phyloP scores from a whole-genome alignment of 2,888 invertebrate genomes.

The Luperina nickerlii region DNA sequence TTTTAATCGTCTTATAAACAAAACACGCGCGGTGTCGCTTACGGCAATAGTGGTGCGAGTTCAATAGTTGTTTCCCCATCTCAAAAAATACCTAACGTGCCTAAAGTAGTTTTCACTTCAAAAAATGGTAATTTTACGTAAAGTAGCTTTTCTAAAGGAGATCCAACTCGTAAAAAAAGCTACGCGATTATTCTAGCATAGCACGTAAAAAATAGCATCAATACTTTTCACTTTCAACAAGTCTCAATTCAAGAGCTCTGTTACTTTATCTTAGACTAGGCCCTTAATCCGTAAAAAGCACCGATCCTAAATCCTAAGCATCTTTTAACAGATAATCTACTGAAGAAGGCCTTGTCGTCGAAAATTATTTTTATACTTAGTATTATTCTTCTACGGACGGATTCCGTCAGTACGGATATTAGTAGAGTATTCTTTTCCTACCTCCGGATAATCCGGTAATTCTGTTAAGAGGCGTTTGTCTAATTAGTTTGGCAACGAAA shows the following conservation, averaged over 20 bases:
- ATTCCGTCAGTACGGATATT: constrained; percentile 23
- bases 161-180: not conserved
- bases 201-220: not conserved
- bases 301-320: constrained; percentile 16
- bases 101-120: too few relatives aligned
- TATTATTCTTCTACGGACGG: constrained; percentile 9
- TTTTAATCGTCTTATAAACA: too few relatives aligned
- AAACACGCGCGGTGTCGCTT: too few relatives aligned
- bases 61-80: too few relatives aligned
- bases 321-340: constrained; percentile 36
- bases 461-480: constrained; percentile 33
- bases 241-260: not conserved
- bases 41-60: too few relatives aligned
- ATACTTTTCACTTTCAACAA: not conserved
- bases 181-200: not conserved
- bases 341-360: constrained; percentile 23
- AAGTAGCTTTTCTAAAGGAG: not conserved
- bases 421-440: constrained; percentile 21
- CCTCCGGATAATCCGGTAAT: constrained; percentile 48
- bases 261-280: not conserved
- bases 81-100: too few relatives aligned
- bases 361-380: constrained; percentile 36
- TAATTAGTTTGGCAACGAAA: constrained; percentile 35
- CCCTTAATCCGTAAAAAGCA: not conserved
- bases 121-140: too few relatives aligned